phyloP scores from a whole-genome alignment of 2,797 vertebrate genomes.

The Thamnophis elegans region DNA sequence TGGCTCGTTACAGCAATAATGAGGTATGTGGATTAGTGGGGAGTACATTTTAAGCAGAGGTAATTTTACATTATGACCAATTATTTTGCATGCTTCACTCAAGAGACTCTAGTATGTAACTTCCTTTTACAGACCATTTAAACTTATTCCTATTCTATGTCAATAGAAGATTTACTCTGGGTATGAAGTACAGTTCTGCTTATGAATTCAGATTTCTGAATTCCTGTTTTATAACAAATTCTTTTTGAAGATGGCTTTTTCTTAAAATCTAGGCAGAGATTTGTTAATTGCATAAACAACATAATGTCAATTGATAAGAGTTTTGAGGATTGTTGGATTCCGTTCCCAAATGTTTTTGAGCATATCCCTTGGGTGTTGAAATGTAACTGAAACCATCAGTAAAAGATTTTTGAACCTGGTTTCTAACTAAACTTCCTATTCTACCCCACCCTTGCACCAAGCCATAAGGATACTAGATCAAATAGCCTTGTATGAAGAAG shows the following conservation, averaged over 20 bases:
- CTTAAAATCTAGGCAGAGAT: not conserved
- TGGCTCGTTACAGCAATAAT: constrained; percentile 98
- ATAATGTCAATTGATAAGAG: not conserved
- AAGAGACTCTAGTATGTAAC: not conserved
- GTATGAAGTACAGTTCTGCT: not conserved
- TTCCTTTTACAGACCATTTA: not conserved
- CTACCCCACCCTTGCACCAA: not conserved
- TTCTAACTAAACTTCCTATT: not conserved
- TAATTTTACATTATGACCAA: not conserved
- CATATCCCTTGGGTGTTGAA: not conserved
- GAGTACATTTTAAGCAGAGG: not conserved
- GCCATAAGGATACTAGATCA: not conserved
- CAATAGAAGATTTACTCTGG: not conserved
- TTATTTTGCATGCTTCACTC: not conserved
- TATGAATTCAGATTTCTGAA: not conserved
- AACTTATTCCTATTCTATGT: not conserved
- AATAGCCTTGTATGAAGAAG: not conserved
- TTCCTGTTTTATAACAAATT: not conserved
- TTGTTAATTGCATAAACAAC: not conserved
- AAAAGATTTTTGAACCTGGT: not conserved
- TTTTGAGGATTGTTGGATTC: not conserved
- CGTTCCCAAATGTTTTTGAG: not conserved
- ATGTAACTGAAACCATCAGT: not conserved
- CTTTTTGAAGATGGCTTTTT: not conserved
- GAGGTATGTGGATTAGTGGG: constrained; percentile 77